These are phyloP conservation scores for Hypsibius dujardini DNA, from an alignment of 1,140 invertebrate species.

Conservation along the genomic window DNA sequence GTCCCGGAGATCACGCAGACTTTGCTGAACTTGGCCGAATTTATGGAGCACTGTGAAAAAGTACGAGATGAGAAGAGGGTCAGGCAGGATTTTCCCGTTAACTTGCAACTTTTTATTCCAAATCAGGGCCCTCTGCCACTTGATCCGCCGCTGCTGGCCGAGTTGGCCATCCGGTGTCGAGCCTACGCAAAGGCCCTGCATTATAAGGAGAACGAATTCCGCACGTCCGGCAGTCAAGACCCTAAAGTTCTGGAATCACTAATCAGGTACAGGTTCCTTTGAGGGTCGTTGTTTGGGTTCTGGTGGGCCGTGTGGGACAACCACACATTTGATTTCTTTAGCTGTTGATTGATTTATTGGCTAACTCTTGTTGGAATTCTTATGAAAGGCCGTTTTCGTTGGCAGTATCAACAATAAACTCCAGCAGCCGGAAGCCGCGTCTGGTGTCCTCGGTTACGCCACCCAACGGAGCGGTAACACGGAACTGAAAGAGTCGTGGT, in stretches of 20 bases:
- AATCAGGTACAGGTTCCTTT: conserved; percentile 38
- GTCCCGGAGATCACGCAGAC: conserved; percentile 93
- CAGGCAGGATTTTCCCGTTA: not conserved
- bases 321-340: too few species aligned
- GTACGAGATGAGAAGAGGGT: conserved; percentile 27
- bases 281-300: too few species aligned
- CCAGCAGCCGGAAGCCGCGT: conserved; percentile 90
- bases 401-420: conserved; percentile 85
- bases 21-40: conserved; percentile 89
- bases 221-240: conserved; percentile 38
- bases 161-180: conserved; percentile 42
- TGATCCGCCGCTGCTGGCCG: conserved; percentile 52
- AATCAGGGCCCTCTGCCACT: conserved; percentile 66
- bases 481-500: conserved; percentile 81
- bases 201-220: conserved; percentile 96
- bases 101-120: conserved; percentile 10
- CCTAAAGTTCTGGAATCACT: conserved; percentile 72
- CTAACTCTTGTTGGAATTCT: too few species aligned
- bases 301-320: too few species aligned
- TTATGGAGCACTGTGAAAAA: conserved; percentile 98
- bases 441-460: conserved; percentile 72
- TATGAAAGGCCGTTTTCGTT: too few species aligned
- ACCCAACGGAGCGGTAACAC: conserved; percentile 44
- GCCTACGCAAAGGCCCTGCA: conserved; percentile 90
- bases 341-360: too few species aligned